phyloP scores from a whole-genome alignment of 2,797 vertebrate species.

The Melanotaenia trifasciata region DNA sequence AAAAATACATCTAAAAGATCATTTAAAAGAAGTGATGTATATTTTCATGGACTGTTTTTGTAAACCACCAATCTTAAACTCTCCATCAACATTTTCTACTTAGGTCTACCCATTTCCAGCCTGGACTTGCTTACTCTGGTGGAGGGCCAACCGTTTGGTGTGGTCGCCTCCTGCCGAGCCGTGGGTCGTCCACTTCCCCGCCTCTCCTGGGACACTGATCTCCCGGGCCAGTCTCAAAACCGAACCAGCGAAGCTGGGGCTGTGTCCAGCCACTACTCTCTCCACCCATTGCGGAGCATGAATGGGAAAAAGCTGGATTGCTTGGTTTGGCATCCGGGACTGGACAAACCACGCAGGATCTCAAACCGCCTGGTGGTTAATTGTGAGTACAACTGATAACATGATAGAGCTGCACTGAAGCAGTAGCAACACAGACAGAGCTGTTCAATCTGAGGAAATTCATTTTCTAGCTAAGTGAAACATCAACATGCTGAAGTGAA shows the following conservation, averaged over 20 bases:
- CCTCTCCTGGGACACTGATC: constrained; percentile 90
- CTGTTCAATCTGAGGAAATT: not conserved
- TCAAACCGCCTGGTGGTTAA: constrained; percentile 85
- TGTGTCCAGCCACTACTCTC: constrained; percentile 85
- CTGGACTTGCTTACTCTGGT: constrained; percentile 84
- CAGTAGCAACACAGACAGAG: fast-evolving
- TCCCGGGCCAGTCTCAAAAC: constrained; percentile 79
- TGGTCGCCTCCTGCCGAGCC: constrained; percentile 89
- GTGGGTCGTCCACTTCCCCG: constrained; percentile 85
- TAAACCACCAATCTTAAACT: not conserved
- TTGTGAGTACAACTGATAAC: constrained; percentile 80
- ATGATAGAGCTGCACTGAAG: not conserved
- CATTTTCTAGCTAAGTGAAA: not conserved
- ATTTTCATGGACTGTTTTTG: not conserved
- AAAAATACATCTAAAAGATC: not conserved
- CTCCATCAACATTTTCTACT: not conserved
- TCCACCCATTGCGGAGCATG: constrained; percentile 90
- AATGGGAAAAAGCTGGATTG: constrained; percentile 89
- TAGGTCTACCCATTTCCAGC: constrained; percentile 88
- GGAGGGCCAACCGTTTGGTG: constrained; percentile 85
- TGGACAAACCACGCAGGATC: constrained; percentile 85
- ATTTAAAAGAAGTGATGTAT: not conserved
- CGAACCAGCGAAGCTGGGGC: constrained; percentile 77
- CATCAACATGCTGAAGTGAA: not conserved
- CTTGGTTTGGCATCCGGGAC: constrained; percentile 87